These are phyloP conservation scores for Hyles vespertilio DNA, from an alignment of 1,140 invertebrate genomes.

Conservation along the genomic window DNA sequence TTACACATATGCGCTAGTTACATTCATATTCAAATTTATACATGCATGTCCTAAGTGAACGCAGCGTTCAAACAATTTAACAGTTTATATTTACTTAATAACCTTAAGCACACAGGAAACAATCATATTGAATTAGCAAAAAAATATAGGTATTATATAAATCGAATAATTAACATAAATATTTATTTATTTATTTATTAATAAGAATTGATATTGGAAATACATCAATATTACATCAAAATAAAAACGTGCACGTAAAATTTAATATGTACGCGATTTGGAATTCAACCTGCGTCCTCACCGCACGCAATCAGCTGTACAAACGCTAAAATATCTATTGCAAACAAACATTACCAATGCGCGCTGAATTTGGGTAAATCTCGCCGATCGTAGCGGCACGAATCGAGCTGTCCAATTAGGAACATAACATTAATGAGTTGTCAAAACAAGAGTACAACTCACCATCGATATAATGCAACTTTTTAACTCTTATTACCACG, in stretches of 20 bases:
- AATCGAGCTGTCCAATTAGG: conserved; percentile 61
- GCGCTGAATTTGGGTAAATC: conserved; percentile 36
- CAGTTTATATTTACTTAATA: no score
- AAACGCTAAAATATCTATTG: conserved; percentile 59
- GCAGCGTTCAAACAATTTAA: no score
- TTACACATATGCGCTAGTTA: no score
- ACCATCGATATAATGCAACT: conserved; percentile 8
- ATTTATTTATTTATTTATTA: no score
- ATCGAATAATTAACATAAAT: neutral
- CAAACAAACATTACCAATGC: conserved; percentile 40
- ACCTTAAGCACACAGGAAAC: no score
- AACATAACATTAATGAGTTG: conserved; percentile 64
- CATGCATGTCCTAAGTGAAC: no score
- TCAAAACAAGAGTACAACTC: conserved; percentile 60
- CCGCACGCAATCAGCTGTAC: conserved; percentile 54
- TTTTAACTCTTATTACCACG: conserved; percentile 12
- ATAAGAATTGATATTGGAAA: no score
- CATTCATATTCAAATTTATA: no score
- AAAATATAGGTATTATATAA: no score
- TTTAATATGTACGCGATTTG: conserved; percentile 7
- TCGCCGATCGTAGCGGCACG: conserved; percentile 23
- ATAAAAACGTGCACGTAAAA: conserved; percentile 6
- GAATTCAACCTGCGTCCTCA: conserved; percentile 34
- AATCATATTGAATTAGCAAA: no score
- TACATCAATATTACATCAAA: neutral